phyloP scores from a whole-genome alignment of 2,888 invertebrate species.

The Anodontia alba region DNA sequence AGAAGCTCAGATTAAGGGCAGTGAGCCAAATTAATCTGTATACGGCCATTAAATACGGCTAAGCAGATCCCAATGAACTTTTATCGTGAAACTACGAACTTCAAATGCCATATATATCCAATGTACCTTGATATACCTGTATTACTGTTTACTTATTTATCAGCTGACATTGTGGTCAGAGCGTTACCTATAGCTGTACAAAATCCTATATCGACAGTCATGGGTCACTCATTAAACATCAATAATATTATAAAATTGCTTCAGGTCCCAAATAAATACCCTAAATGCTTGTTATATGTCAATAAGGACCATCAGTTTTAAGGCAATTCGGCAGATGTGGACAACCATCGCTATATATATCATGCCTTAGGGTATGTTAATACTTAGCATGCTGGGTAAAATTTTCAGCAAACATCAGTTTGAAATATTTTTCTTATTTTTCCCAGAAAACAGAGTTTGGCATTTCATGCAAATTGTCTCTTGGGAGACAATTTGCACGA shows the following conservation, averaged over 20 bases:
- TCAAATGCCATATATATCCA: too few relatives aligned
- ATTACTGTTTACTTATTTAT: not conserved
- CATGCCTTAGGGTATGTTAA: not conserved
- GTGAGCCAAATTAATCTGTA: constrained; percentile 10
- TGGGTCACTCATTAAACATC: constrained; percentile 7
- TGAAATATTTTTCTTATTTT: too few relatives aligned
- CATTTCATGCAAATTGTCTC: too few relatives aligned
- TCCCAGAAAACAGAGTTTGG: too few relatives aligned
- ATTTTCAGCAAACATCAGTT: too few relatives aligned
- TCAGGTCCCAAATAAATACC: not conserved
- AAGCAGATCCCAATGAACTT: not conserved
- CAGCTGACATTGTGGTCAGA: constrained; percentile 4
- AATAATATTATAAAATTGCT: constrained; percentile 6
- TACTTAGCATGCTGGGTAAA: too few relatives aligned
- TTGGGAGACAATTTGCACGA: too few relatives aligned
- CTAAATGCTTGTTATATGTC: constrained; percentile 15
- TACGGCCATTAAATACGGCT: not conserved
- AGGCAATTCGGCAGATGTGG: not conserved
- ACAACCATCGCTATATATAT: not conserved
- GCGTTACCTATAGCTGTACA: not conserved
- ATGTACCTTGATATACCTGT: too few relatives aligned
- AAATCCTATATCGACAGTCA: constrained; percentile 3
- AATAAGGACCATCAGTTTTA: not conserved
- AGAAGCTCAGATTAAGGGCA: not conserved
- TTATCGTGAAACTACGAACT: too few relatives aligned